phyloP scores from a whole-genome alignment of 2,888 invertebrate genomes.

The Paralinhomoeus sp. region DNA sequence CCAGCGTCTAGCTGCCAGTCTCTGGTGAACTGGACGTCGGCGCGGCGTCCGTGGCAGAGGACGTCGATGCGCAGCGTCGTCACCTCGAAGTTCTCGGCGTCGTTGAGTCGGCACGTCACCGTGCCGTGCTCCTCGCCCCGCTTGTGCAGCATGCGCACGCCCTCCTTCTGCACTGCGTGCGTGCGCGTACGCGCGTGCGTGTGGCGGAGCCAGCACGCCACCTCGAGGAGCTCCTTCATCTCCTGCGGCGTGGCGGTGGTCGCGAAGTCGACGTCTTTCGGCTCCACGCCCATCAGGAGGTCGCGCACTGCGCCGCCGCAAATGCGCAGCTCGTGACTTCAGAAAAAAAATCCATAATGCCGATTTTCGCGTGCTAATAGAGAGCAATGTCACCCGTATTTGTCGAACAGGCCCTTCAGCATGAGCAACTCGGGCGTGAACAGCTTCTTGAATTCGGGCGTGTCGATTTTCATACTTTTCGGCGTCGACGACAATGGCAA shows the following conservation, averaged over 20 bases:
- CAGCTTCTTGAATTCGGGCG: slow-evolving; percentile 47
- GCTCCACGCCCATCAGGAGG: slow-evolving; percentile 32
- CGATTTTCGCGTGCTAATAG: too few species aligned
- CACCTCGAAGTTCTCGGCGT: slow-evolving; percentile 65
- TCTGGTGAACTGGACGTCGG: slow-evolving; percentile 75
- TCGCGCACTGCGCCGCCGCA: slow-evolving; percentile 64
- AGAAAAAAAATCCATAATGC: too few species aligned
- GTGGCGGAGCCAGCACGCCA: too few species aligned
- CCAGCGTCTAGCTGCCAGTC: slow-evolving; percentile 60
- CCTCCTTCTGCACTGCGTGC: too few species aligned
- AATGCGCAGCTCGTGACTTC: slow-evolving; percentile 48
- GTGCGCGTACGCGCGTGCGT: too few species aligned
- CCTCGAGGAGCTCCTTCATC: slow-evolving; percentile 74
- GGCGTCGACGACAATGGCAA: too few species aligned
- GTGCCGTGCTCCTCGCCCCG: slow-evolving; percentile 81
- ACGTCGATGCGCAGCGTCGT: slow-evolving; percentile 81
- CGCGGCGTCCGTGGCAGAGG: slow-evolving; percentile 73
- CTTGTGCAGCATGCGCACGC: slow-evolving; percentile 67
- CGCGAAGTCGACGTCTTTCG: slow-evolving; percentile 88
- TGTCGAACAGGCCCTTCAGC: slow-evolving; percentile 48
- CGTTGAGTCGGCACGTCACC: slow-evolving; percentile 74
- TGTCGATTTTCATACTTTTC: background rate
- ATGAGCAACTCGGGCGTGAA: slow-evolving; percentile 55
- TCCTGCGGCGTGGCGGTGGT: slow-evolving; percentile 81
- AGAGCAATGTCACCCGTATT: too few species aligned